Evolutionary conservation across 2,113 vertebrate genomes (phyloP).

Genomic region (Ptyas mucosa): DNA sequence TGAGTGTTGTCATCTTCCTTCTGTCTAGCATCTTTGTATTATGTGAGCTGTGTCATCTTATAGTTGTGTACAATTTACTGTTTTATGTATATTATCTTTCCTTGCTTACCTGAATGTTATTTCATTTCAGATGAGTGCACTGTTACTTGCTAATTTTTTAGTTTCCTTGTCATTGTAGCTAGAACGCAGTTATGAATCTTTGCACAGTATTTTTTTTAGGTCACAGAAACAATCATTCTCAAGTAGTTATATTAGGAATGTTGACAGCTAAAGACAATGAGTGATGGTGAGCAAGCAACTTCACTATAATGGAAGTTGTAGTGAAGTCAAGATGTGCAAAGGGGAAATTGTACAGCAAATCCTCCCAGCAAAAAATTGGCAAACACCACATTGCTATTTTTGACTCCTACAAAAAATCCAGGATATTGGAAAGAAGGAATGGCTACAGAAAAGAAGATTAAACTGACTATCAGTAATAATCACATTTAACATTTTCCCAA

Average conservation of each 20-base stretch:
- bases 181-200: not conserved
- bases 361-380: not conserved
- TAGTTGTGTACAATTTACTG: slow-evolving; percentile 8
- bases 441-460: not conserved
- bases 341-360: not conserved
- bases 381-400: not conserved
- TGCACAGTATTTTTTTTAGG: not conserved
- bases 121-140: not conserved
- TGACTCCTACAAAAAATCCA: not conserved
- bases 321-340: not conserved
- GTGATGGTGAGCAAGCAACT: not conserved
- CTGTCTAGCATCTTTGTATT: slow-evolving; percentile 1
- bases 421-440: not conserved
- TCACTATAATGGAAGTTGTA: not conserved
- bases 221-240: not conserved
- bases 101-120: not conserved
- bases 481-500: not conserved
- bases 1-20: slow-evolving; percentile 25
- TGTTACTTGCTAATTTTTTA: not conserved
- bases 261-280: not conserved
- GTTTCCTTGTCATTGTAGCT: not conserved
- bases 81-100: not conserved
- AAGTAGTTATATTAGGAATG: not conserved
- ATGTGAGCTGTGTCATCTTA: slow-evolving; percentile 23
- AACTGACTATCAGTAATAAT: not conserved